Evolutionary conservation across 1,140 invertebrate species (phyloP), one percentile per base, ranked within the genome.

Genomic region (Vollenhovia emeryi): DNA sequence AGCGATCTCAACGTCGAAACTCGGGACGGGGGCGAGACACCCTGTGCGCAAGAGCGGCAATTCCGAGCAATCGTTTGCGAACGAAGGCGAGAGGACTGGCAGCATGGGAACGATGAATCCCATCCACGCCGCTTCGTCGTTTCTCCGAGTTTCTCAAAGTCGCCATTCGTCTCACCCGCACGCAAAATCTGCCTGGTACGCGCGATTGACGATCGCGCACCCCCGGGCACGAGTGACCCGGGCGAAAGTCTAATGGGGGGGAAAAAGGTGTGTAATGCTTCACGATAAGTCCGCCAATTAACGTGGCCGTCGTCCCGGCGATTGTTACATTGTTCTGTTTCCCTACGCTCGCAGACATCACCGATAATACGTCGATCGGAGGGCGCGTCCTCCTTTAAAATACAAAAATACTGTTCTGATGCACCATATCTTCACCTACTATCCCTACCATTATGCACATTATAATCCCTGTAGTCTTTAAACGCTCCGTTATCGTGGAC

Each of bases 381-480:
- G 73, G 64, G 43, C 68, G 71, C 82, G 74, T 76, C 86, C 84
- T 88, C 90, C 85, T 88, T 90, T 36, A 36, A 79, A 91, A 93
- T 93, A 93, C 92, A 93, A 93, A 93, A 93, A 93, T 93, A 93
- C 92, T 93, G 92, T 92, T 92, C 88, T 91, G 87, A 91, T 91
- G 88, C 91, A 91, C 87, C 83, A 91, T 91, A 90, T 90, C 89
- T 74, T 89, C 83, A 86, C 84, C 78, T 84, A 87, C 60, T 89
- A 88, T 87, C 85, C 69, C 82, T 91, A 91, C 80, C 88, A 91
- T 83, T 90, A 84, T 90, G 87, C 73, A 89, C 87, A 86, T 84
- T 89, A 76, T 89, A 86, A 91, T 91, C 89, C 89, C 87, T 91
- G 90, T 89, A 90, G 87, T 87, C 75, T 87, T 89, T 76, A 75